Evolutionary conservation across 2,888 invertebrate genomes (phyloP), one percentile per base, ranked within the genome.

Genomic region (Drosophila borborema): DNA sequence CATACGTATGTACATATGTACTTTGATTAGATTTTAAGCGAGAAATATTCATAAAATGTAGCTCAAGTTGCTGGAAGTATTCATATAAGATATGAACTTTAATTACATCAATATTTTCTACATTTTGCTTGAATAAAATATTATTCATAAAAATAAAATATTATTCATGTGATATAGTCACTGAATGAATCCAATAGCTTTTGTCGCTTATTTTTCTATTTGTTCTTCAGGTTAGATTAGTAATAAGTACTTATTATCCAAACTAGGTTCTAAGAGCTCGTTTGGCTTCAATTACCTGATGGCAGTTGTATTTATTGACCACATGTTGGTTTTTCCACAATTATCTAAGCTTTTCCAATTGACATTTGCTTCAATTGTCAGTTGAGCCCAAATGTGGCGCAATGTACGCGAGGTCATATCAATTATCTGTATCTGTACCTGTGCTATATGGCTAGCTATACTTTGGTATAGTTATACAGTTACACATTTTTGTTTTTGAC

Each of bases 361-460:
- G 72, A 45, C 58, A 53, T 58, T 45, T 64, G 55, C 45, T 64
- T 36, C 34, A 34, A 59, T 20, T 28, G 45, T 45, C 28, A 40
- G 34, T 34, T 56, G 46, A 60, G 56, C 41, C 31, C 23, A 49
- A 64, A 36, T 62, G 43, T 43, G 65, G 31, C 28, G 34, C 61
- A 59, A 53, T 63, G 14, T 41, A 6, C 28, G 45, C 53, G 55
- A 80, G 76, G 43, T 74, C 70, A 69, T 34, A 41, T 48, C 46
- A 74, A 76, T 69, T 74, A 75, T 43, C 43, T 70, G 55, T 23
- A 62, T 34, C 71, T 67, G 48, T 49, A 62, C 71, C 58, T 23
- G 18, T 48, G 14, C 38, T 16, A 38, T 4, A 36, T 12, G 12
- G 14, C 6, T 38, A 38, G 38, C 38, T 40, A 5, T 34, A 28